Conservation (phyloP, 2,888 invertebrate genomes). For the Dicroscelio sp. region DNA sequence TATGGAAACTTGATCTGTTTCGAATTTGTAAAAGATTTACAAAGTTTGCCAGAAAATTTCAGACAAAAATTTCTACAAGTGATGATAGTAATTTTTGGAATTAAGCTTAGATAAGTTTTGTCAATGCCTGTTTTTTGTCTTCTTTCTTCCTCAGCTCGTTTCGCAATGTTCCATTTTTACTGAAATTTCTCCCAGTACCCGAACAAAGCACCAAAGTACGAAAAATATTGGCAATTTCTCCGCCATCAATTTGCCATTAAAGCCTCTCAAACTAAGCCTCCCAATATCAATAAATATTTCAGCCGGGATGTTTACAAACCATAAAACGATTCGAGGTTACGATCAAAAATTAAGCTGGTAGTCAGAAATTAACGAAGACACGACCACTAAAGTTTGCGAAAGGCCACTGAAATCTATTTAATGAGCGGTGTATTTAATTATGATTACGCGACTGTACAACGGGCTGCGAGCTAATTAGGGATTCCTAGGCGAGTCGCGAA, state of each 20-base stretch:
- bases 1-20: no score
- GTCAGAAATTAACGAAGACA: conserved; percentile 50
- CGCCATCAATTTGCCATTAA: conserved; percentile 19
- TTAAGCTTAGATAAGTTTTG: no score
- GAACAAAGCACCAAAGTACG: no score
- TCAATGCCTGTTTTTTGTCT: no score
- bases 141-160: conserved; percentile 35
- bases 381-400: conserved; percentile 30
- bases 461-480: conserved; percentile 54
- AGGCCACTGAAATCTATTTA: conserved; percentile 51
- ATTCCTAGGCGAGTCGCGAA: conserved; percentile 27
- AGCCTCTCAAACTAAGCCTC: conserved; percentile 6
- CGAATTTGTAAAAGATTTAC: no score
- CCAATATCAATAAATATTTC: conserved; percentile 50
- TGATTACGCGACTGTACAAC: conserved; percentile 49
- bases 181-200: no score
- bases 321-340: conserved; percentile 43
- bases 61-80: no score
- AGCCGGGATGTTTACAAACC: conserved; percentile 28
- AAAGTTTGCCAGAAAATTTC: no score
- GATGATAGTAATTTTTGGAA: no score
- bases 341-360: conserved; percentile 42
- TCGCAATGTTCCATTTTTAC: background rate
- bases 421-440: conserved; percentile 53
- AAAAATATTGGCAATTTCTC: conserved; percentile 18